Conservation (phyloP, 2,113 vertebrate genomes). For the Brachyhypopomus occidentalis region DNA sequence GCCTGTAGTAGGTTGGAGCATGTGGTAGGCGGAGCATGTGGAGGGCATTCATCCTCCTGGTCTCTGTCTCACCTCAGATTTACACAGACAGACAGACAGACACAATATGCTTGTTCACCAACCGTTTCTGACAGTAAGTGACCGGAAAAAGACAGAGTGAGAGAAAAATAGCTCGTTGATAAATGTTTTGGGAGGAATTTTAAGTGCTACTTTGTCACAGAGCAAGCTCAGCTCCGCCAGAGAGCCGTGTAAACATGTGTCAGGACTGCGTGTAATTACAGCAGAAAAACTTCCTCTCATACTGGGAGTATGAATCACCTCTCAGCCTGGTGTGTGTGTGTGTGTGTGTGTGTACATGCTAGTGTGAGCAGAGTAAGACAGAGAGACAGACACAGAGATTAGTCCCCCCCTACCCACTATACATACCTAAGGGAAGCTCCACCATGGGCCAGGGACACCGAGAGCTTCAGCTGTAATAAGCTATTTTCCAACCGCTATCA, state of each 20-base stretch:
- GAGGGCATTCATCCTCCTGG: slow-evolving; percentile 42
- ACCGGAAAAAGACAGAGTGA: slow-evolving; percentile 60
- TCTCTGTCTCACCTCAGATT: neutral
- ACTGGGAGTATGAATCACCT: slow-evolving; percentile 71
- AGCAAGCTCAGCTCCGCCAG: slow-evolving; percentile 69
- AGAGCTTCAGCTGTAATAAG: slow-evolving; percentile 16
- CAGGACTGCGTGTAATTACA: slow-evolving; percentile 78
- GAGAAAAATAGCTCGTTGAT: slow-evolving; percentile 66
- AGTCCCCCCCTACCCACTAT: slow-evolving; percentile 47
- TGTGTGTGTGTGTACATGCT: slow-evolving; percentile 46
- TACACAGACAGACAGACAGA: neutral
- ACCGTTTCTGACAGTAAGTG: slow-evolving; percentile 63
- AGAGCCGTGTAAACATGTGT: slow-evolving; percentile 75
- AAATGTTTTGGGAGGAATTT: slow-evolving; percentile 74
- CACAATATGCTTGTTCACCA: slow-evolving; percentile 49
- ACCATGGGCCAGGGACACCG: neutral
- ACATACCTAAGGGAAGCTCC: slow-evolving; percentile 38
- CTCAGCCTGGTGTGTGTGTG: slow-evolving; percentile 56
- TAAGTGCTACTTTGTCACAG: slow-evolving; percentile 75
- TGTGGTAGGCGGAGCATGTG: no score
- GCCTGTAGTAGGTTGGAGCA: no score
- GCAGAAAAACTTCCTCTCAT: slow-evolving; percentile 72
- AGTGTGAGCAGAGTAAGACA: slow-evolving; percentile 1
- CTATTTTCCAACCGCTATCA: slow-evolving; percentile 23
- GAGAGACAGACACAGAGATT: slow-evolving; percentile 52